Evolutionary conservation across 2,797 vertebrate species (phyloP).

Genomic region (Clarias fuscus): DNA sequence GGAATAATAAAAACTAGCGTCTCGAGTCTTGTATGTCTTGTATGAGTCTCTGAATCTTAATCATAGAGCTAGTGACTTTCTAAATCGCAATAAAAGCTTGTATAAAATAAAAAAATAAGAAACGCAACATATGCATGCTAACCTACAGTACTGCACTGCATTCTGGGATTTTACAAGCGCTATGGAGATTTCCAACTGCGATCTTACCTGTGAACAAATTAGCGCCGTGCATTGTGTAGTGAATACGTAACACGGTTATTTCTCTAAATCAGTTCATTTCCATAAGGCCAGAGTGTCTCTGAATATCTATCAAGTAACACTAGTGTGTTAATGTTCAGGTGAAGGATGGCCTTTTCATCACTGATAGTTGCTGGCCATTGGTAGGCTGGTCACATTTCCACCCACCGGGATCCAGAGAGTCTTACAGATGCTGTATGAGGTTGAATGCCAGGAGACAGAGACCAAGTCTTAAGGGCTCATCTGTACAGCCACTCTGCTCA

Average conservation of each 20-base stretch:
- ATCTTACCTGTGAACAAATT: background rate
- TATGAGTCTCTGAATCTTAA: background rate
- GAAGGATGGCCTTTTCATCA: background rate
- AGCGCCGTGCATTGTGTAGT: background rate
- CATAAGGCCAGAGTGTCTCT: background rate
- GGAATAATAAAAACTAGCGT: background rate
- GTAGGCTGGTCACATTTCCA: constrained; percentile 14
- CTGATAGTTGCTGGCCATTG: constrained; percentile 17
- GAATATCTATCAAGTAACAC: background rate
- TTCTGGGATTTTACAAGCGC: background rate
- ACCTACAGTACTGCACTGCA: background rate
- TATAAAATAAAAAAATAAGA: background rate
- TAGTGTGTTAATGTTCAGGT: background rate
- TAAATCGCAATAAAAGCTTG: background rate
- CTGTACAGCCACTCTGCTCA: constrained; percentile 27
- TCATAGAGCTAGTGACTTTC: background rate
- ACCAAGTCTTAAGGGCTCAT: constrained; percentile 33
- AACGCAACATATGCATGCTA: background rate
- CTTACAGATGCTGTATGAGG: constrained; percentile 32
- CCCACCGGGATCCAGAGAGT: background rate
- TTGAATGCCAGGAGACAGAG: constrained; percentile 16
- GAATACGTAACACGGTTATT: background rate
- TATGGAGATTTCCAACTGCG: background rate
- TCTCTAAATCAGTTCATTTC: too few species aligned
- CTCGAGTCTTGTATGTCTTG: too few species aligned